Percentiles rank a stretch among this genome's conserved stretches.
Evolutionary conservation across 2,113 vertebrate species (phyloP).

Genomic region (Neofelis nebulosa): DNA sequence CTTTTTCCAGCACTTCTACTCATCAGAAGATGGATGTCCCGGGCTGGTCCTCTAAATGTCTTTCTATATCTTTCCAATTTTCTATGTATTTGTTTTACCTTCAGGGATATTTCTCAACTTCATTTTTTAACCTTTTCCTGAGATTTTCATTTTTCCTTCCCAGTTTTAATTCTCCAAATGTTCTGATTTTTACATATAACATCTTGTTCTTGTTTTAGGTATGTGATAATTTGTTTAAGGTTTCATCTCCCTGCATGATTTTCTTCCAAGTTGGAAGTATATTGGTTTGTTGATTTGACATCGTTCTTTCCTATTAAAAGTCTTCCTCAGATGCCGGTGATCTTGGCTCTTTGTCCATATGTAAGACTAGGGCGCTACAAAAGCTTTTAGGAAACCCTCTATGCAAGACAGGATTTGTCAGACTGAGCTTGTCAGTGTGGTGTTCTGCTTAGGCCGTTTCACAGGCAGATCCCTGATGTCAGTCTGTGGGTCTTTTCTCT

Average conservation of each 20-base stretch:
- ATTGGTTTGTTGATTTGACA: background rate
- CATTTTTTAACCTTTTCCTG: background rate
- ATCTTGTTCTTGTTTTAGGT: background rate
- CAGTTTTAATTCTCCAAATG: background rate
- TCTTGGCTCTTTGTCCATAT: background rate
- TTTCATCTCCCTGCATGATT: background rate
- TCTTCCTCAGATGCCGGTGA: background rate
- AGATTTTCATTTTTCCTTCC: slow-evolving; percentile 2
- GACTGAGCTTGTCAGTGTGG: background rate
- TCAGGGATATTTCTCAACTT: background rate
- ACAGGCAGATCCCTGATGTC: background rate
- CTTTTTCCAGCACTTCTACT: background rate
- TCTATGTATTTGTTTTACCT: background rate
- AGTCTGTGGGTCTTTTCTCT: background rate
- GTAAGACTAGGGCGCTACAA: background rate
- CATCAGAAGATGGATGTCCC: background rate
- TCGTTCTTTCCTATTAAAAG: background rate
- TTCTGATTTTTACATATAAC: background rate
- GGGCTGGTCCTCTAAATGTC: background rate
- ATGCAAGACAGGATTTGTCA: background rate
- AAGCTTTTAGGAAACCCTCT: background rate
- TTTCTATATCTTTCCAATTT: background rate
- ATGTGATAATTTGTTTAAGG: background rate
- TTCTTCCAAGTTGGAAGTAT: background rate
- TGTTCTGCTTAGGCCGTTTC: background rate